A percentile compares a stretch with the other conserved stretches of the same genome.
These are phyloP conservation scores for Dynastes hyllus DNA, from an alignment of 2,888 invertebrate genomes.

Conservation along the genomic window DNA sequence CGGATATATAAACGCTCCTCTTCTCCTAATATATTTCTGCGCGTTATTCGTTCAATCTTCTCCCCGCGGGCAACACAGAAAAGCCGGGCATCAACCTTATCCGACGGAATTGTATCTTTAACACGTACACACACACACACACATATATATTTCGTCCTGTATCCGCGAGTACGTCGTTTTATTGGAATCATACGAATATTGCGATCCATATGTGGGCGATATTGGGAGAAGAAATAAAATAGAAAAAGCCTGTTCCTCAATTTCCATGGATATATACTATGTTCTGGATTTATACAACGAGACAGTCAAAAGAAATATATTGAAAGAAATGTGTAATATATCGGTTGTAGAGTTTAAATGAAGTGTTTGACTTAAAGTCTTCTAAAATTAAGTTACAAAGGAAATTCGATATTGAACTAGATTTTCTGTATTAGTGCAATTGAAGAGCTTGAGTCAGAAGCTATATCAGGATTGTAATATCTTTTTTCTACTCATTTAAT, in stretches of 20 bases:
- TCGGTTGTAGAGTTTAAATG: neutral
- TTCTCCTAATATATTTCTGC: slow-evolving; percentile 42
- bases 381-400: too few relatives aligned
- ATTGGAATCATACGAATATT: slow-evolving; percentile 24
- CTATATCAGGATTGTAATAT: too few relatives aligned
- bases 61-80: neutral
- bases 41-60: slow-evolving; percentile 46
- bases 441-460: too few relatives aligned
- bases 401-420: too few relatives aligned
- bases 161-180: slow-evolving; percentile 7
- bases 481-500: too few relatives aligned
- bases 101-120: slow-evolving; percentile 27
- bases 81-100: neutral
- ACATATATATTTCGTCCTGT: neutral
- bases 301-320: neutral
- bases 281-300: neutral
- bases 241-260: neutral
- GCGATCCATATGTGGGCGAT: neutral
- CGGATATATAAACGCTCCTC: slow-evolving; percentile 48
- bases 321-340: slow-evolving; percentile 7
- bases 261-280: neutral
- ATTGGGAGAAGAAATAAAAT: neutral
- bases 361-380: too few relatives aligned
- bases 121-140: neutral
- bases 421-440: too few relatives aligned